These are phyloP conservation scores for Ovis canadensis DNA, from an alignment of 2,113 vertebrate species.

Conservation along the genomic window DNA sequence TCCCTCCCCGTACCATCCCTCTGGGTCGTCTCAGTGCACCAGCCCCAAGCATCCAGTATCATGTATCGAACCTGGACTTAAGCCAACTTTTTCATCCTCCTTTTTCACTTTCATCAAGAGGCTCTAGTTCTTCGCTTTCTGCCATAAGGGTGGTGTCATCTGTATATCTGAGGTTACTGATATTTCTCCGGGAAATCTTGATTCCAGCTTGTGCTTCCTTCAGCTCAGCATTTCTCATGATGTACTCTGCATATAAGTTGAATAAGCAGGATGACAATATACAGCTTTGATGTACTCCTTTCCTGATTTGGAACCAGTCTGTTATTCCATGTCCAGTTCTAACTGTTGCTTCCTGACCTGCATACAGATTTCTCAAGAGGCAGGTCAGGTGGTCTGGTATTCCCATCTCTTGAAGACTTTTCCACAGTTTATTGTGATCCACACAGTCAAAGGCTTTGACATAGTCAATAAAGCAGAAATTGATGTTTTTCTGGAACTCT, in stretches of 20 bases:
- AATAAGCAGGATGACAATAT: not conserved
- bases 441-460: not conserved
- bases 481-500: not conserved
- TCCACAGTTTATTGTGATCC: not conserved
- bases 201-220: not conserved
- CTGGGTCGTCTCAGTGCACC: no score
- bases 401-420: not conserved
- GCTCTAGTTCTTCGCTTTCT: not conserved
- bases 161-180: not conserved
- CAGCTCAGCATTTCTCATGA: not conserved
- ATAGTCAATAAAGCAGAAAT: not conserved
- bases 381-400: not conserved
- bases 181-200: not conserved
- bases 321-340: not conserved
- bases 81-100: not conserved
- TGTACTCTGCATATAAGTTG: not conserved
- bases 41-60: no score
- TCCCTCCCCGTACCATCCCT: no score
- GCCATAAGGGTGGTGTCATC: not conserved
- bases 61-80: not conserved
- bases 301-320: not conserved
- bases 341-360: not conserved
- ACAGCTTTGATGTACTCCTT: not conserved
- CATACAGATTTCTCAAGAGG: not conserved
- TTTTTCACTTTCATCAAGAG: not conserved